Evolutionary conservation across 1,140 invertebrate species (phyloP).

Genomic region (Drosophila lowei): DNA sequence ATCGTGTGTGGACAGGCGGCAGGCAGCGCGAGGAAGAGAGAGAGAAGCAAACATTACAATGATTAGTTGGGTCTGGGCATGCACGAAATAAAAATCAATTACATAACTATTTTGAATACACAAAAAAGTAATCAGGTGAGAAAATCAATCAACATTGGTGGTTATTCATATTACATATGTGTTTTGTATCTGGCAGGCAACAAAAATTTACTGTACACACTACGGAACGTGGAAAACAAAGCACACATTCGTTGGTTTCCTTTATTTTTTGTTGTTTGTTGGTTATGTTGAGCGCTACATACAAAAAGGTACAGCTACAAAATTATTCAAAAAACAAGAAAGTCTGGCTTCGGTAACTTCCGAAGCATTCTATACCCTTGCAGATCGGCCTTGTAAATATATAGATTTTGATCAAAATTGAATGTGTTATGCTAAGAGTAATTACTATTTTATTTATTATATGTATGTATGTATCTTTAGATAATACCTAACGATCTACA

Average conservation of each 20-base stretch:
- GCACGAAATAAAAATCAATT: slow-evolving; percentile 40
- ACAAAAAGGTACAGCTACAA: slow-evolving; percentile 21
- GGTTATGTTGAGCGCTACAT: not conserved
- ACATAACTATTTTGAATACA: slow-evolving; percentile 16
- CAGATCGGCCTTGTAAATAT: no score
- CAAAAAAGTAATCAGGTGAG: slow-evolving; percentile 19
- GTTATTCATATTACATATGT: slow-evolving; percentile 27
- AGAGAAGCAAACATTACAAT: slow-evolving; percentile 71
- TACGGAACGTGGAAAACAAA: slow-evolving; percentile 23
- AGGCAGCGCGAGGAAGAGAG: slow-evolving; percentile 44
- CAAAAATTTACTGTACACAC: slow-evolving; percentile 17
- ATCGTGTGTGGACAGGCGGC: no score
- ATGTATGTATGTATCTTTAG: no score
- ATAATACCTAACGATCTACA: no score
- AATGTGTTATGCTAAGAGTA: no score
- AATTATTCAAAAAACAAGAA: not conserved
- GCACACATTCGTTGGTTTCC: slow-evolving; percentile 4
- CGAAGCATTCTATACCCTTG: no score
- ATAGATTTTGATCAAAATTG: no score
- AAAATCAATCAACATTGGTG: slow-evolving; percentile 17
- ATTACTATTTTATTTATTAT: no score
- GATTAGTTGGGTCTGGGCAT: slow-evolving; percentile 50
- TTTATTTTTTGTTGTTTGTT: not conserved
- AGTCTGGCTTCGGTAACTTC: no score
- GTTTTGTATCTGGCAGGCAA: slow-evolving; percentile 51